These are phyloP conservation scores for Erythrocercus mccallii DNA, from an alignment of 2,113 vertebrate genomes.

Conservation along the genomic window DNA sequence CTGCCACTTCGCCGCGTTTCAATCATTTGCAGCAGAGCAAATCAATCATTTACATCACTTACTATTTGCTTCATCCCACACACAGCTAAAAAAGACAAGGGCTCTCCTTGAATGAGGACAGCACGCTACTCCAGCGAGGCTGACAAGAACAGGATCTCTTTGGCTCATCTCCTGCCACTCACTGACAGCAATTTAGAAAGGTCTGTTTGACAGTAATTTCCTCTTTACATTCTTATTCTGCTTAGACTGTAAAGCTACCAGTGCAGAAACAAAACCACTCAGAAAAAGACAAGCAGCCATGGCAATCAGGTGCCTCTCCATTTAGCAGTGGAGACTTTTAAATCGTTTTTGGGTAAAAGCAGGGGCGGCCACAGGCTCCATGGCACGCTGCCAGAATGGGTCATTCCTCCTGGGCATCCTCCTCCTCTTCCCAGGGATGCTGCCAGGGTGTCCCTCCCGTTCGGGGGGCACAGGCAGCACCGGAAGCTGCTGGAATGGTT, in stretches of 20 bases:
- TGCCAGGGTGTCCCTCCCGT: background rate
- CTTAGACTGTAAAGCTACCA: background rate
- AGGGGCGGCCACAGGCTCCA: background rate
- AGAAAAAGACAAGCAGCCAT: background rate
- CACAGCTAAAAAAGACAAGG: conserved; percentile 38
- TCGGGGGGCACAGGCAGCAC: background rate
- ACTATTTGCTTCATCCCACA: conserved; percentile 17
- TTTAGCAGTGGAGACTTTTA: background rate
- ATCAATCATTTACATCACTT: conserved; percentile 15
- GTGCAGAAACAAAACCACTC: background rate
- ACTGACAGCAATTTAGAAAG: conserved; percentile 31
- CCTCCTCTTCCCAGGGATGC: background rate
- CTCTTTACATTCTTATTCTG: conserved; percentile 21
- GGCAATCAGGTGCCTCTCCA: background rate
- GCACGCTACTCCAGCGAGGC: background rate
- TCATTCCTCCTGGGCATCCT: background rate
- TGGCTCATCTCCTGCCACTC: conserved; percentile 57
- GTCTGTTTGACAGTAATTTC: conserved; percentile 58
- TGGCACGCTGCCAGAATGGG: accelerated
- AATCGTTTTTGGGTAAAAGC: background rate
- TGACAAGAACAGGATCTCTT: conserved; percentile 54
- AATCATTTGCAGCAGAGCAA: conserved; percentile 11
- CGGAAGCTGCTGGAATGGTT: background rate
- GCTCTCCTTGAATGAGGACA: conserved; percentile 56
- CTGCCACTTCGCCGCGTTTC: background rate